Evolutionary conservation across 2,113 vertebrate species (phyloP).

Genomic region (Piliocolobus tephrosceles): DNA sequence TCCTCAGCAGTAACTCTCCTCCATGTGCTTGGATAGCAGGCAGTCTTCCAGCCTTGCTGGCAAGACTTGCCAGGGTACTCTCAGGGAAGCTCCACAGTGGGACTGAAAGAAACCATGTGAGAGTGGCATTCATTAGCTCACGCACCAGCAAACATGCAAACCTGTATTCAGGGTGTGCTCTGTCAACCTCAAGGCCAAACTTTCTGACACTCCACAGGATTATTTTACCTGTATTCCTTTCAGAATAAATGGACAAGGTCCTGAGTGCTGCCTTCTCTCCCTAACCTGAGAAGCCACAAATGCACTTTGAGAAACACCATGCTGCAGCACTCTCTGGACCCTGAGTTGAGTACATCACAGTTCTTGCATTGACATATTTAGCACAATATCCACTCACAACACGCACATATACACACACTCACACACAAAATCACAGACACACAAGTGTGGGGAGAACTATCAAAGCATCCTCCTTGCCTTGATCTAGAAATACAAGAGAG

Average conservation of each 20-base stretch:
- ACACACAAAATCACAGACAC: background rate
- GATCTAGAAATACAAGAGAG: background rate
- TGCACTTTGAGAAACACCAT: background rate
- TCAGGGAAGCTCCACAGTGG: slow-evolving; percentile 72
- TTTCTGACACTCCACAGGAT: background rate
- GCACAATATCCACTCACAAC: background rate
- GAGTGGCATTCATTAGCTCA: rapidly evolving
- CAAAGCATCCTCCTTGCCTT: background rate
- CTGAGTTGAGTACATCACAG: background rate
- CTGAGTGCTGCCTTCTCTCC: background rate
- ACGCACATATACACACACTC: background rate
- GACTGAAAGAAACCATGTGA: slow-evolving; percentile 59
- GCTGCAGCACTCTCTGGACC: background rate
- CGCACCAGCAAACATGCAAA: background rate
- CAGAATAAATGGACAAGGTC: background rate
- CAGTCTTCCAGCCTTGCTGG: background rate
- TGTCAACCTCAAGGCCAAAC: background rate
- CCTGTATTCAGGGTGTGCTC: background rate
- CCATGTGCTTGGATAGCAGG: background rate
- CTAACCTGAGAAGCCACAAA: background rate
- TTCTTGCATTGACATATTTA: background rate
- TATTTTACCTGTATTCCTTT: background rate
- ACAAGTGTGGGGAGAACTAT: background rate
- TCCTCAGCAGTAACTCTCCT: slow-evolving; percentile 62
- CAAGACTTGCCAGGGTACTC: background rate